These are phyloP conservation scores for Esox masquinongy DNA, from an alignment of 2,797 vertebrate genomes.

Conservation along the genomic window DNA sequence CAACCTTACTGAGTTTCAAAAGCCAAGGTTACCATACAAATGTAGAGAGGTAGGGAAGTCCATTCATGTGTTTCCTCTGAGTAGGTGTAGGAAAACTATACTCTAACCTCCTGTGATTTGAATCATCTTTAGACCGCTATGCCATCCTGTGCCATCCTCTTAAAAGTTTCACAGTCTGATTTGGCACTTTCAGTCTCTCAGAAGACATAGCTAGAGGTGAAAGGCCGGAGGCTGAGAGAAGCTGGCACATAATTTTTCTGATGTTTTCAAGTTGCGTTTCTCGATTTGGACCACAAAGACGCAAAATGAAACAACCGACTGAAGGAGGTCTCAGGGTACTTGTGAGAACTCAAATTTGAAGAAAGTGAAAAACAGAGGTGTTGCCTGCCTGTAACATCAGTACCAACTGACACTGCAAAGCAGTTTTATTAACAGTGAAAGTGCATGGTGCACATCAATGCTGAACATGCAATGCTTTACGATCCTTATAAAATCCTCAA, in stretches of 20 bases:
- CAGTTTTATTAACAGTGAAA: background rate
- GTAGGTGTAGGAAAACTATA: background rate
- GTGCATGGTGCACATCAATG: background rate
- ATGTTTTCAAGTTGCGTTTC: slow-evolving; percentile 50
- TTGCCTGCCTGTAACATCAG: slow-evolving; percentile 13
- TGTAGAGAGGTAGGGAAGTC: background rate
- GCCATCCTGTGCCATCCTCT: background rate
- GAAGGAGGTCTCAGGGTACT: slow-evolving; percentile 6
- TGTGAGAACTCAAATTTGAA: slow-evolving; percentile 41
- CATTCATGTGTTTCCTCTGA: slow-evolving; percentile 2
- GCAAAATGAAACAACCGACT: slow-evolving; percentile 21
- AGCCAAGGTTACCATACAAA: background rate
- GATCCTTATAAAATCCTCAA: too few species aligned
- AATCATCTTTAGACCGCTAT: background rate
- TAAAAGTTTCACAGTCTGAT: slow-evolving; percentile 46
- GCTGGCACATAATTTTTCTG: background rate
- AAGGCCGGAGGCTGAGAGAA: background rate
- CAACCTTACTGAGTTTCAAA: background rate
- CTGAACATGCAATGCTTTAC: too few species aligned
- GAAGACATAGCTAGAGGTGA: background rate
- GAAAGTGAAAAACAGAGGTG: slow-evolving; percentile 35
- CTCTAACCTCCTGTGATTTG: background rate
- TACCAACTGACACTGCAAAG: background rate
- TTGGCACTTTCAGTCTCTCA: slow-evolving; percentile 15
- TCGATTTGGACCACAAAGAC: slow-evolving; percentile 56